Conservation (phyloP, 2,113 vertebrate species). For the Xenus cinereus region DNA sequence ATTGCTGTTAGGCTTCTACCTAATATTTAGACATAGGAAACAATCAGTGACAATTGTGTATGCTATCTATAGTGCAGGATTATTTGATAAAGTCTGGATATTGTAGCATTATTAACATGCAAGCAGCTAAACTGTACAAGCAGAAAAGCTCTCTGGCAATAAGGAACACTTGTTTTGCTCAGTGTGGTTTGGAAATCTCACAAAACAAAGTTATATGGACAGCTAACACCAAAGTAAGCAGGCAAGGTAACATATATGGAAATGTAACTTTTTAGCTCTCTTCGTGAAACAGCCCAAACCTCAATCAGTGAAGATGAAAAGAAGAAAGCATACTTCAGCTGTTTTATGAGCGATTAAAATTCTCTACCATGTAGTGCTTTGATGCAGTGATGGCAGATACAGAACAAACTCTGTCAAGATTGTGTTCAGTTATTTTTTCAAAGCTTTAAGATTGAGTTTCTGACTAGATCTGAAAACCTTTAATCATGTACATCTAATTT, state of each 20-base stretch:
- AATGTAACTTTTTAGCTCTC: neutral
- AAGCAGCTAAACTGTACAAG: neutral
- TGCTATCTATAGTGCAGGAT: neutral
- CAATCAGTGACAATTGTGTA: neutral
- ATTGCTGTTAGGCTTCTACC: neutral
- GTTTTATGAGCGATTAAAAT: slow-evolving; percentile 14
- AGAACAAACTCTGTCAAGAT: slow-evolving; percentile 34
- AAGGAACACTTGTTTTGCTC: neutral
- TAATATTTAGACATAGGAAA: neutral
- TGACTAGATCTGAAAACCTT: slow-evolving; percentile 21
- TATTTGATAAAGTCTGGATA: neutral
- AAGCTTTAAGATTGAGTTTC: slow-evolving; percentile 58
- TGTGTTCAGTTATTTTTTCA: slow-evolving; percentile 37
- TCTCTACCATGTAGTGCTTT: slow-evolving; percentile 4
- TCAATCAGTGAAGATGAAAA: neutral
- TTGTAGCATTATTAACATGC: neutral
- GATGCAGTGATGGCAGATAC: slow-evolving; percentile 24
- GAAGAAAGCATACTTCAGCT: neutral
- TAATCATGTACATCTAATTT: slow-evolving; percentile 14
- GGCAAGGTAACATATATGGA: neutral
- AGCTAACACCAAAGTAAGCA: neutral
- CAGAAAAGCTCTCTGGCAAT: neutral
- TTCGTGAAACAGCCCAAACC: neutral
- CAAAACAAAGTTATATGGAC: neutral
- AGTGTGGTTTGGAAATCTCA: neutral